These are phyloP conservation scores for Caranx ignobilis DNA, from an alignment of 2,113 vertebrate genomes.

Conservation along the genomic window DNA sequence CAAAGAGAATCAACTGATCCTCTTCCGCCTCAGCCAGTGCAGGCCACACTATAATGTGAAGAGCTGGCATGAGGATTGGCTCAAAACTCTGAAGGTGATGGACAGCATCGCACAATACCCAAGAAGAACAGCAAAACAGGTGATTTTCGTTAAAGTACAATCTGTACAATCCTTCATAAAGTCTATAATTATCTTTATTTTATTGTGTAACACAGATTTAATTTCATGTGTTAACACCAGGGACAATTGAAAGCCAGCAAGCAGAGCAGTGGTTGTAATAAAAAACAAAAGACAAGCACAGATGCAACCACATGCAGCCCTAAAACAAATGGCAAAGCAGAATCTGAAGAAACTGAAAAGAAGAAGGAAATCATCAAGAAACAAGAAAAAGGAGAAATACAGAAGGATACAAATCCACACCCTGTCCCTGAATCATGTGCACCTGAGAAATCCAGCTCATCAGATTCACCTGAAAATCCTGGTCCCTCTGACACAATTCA, in stretches of 20 bases:
- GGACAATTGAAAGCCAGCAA: conserved; percentile 14
- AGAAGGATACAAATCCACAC: neutral
- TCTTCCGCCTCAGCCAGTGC: conserved; percentile 75
- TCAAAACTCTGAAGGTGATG: conserved; percentile 70
- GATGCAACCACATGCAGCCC: neutral
- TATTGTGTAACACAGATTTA: neutral
- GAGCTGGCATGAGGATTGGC: conserved; percentile 82
- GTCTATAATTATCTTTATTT: neutral
- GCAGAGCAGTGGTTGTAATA: neutral
- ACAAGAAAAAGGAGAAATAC: neutral
- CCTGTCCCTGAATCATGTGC: neutral
- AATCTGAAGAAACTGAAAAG: neutral
- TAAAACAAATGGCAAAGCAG: neutral
- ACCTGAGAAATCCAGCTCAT: neutral
- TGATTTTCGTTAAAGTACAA: conserved; percentile 18
- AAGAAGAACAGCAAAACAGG: conserved; percentile 52
- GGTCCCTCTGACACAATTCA: conserved; percentile 7
- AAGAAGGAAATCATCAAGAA: conserved; percentile 1
- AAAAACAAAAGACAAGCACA: conserved; percentile 4
- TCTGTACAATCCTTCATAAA: neutral
- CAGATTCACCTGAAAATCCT: neutral
- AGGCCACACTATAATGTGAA: conserved; percentile 72
- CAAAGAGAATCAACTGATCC: conserved; percentile 78
- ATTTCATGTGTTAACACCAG: conserved; percentile 34
- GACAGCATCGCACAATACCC: conserved; percentile 75